Conservation (phyloP, 2,797 vertebrate genomes). For the Pagetopsis macropterus region DNA sequence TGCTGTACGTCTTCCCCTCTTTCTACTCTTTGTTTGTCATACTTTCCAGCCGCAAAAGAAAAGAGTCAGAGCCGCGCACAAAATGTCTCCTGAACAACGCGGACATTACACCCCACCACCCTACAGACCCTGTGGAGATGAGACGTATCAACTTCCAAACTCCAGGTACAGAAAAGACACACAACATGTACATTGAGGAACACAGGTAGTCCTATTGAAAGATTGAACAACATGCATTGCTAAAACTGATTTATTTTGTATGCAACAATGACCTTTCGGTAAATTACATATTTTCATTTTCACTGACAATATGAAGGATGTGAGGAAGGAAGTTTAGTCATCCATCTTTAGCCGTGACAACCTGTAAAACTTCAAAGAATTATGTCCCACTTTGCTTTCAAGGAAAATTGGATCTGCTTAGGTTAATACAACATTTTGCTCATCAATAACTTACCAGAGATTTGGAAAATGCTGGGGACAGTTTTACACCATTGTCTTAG, state of each 20-base stretch:
- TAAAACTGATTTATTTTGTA: not conserved
- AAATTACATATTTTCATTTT: not conserved
- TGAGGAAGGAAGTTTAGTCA: conserved; percentile 15
- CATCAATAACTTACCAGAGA: not conserved
- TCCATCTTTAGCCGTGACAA: not conserved
- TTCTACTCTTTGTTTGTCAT: conserved; percentile 32
- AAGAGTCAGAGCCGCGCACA: conserved; percentile 94
- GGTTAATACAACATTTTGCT: not conserved
- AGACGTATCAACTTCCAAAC: conserved; percentile 98
- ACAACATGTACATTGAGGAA: not conserved
- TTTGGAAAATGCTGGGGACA: not conserved
- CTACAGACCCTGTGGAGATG: conserved; percentile 98
- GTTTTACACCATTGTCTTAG: not conserved
- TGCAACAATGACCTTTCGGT: not conserved
- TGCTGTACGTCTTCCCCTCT: conserved; percentile 47
- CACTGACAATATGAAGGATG: not conserved
- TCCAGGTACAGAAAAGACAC: conserved; percentile 83
- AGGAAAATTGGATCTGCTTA: not conserved
- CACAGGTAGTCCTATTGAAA: not conserved
- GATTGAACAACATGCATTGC: not conserved
- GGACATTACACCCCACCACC: conserved; percentile 93
- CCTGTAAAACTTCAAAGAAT: not conserved
- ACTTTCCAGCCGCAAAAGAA: conserved; percentile 89
- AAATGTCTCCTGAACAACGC: conserved; percentile 97
- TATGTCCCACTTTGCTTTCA: not conserved